Percentiles rank a stretch among this genome's conserved stretches.
These are phyloP conservation scores for Caenorhabditis doughertyi DNA, from an alignment of 2,888 invertebrate species.

Conservation along the genomic window DNA sequence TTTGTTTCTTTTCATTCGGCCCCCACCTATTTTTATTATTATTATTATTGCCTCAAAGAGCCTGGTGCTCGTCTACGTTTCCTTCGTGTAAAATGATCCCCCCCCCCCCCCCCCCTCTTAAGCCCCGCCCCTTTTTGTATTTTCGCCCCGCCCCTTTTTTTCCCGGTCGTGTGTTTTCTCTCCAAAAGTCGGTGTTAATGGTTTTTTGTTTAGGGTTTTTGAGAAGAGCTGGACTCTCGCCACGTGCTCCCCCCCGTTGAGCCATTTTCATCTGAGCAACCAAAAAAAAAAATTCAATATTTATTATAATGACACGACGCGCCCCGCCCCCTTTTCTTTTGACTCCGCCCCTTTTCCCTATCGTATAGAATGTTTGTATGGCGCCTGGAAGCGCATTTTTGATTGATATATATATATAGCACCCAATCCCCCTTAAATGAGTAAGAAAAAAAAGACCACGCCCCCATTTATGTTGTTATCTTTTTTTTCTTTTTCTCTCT, in stretches of 20 bases:
- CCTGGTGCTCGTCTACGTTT: slow-evolving; percentile 48
- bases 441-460: slow-evolving; percentile 23
- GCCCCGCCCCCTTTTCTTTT: neutral
- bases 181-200: slow-evolving; percentile 26
- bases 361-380: slow-evolving; percentile 40
- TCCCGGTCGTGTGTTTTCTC: neutral
- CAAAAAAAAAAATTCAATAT: no score
- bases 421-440: slow-evolving; percentile 27
- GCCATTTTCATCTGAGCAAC: slow-evolving; percentile 8
- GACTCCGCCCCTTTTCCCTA: slow-evolving; percentile 8
- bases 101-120: neutral
- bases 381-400: slow-evolving; percentile 59
- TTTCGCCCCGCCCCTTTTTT: slow-evolving; percentile 11
- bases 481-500: slow-evolving; percentile 9
- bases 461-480: slow-evolving; percentile 45
- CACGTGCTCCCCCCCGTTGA: neutral
- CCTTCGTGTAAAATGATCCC: slow-evolving; percentile 42
- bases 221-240: slow-evolving; percentile 43
- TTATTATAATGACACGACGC: slow-evolving; percentile 1
- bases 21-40: neutral
- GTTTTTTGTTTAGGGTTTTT: slow-evolving; percentile 29
- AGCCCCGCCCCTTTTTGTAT: slow-evolving; percentile 36
- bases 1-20: slow-evolving; percentile 26
- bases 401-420: no score
- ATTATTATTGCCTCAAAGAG: slow-evolving; percentile 39